These are phyloP conservation scores for Gadopsis bispinosus DNA, from an alignment of 2,797 vertebrate genomes.

Conservation along the genomic window DNA sequence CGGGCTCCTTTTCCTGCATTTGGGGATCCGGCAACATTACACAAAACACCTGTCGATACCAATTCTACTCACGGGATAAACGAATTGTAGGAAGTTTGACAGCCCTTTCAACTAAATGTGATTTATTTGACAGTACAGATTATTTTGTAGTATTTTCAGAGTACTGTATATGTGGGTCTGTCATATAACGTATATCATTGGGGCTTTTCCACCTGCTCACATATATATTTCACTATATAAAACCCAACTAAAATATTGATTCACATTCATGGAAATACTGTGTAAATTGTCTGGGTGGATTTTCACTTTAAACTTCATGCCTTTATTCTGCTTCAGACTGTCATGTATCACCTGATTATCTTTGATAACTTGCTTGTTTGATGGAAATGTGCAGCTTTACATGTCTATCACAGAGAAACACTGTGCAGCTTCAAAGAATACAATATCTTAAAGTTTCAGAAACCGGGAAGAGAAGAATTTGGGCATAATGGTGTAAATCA, in stretches of 20 bases:
- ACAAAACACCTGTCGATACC: neutral
- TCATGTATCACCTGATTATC: constrained; percentile 6
- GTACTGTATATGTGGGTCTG: neutral
- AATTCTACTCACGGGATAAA: neutral
- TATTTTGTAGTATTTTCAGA: neutral
- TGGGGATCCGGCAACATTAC: neutral
- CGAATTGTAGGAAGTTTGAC: neutral
- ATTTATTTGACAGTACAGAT: neutral
- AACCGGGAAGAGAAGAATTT: constrained; percentile 22
- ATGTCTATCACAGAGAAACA: constrained; percentile 18
- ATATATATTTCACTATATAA: neutral
- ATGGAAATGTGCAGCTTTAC: constrained; percentile 22
- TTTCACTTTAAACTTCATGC: constrained; percentile 27
- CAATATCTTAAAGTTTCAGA: constrained; percentile 1
- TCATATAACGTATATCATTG: neutral
- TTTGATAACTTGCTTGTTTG: neutral
- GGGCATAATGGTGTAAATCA: constrained; percentile 1
- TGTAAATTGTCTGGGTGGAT: constrained; percentile 17
- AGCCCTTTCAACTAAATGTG: neutral
- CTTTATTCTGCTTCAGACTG: constrained; percentile 39
- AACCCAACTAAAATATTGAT: neutral
- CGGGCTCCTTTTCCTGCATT: constrained; percentile 1
- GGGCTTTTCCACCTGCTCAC: neutral
- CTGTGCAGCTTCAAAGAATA: constrained; percentile 11
- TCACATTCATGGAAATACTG: neutral